Evolutionary conservation across 2,888 invertebrate species (phyloP).

Genomic region (Anthrax anthrax): DNA sequence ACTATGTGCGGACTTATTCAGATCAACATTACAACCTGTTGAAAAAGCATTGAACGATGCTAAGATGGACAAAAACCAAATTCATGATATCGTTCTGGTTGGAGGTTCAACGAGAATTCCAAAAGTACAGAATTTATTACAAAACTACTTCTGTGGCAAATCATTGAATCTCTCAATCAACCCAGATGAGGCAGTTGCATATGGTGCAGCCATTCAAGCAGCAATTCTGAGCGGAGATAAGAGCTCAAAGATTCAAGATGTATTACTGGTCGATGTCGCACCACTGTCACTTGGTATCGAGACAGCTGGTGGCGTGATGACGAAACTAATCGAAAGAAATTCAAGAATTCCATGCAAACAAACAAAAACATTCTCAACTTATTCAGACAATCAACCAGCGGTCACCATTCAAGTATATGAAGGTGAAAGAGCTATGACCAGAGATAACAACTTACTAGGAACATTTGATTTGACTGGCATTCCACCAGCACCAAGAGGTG

Average conservation of each 20-base stretch:
- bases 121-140: conserved; percentile 53
- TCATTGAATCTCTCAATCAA: conserved; percentile 54
- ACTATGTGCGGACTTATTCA: conserved; percentile 51
- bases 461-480: conserved; percentile 90
- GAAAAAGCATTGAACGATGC: conserved; percentile 61
- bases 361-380: conserved; percentile 57
- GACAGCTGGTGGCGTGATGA: conserved; percentile 60
- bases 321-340: conserved; percentile 54
- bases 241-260: conserved; percentile 54
- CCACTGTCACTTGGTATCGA: conserved; percentile 49
- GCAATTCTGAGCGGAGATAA: conserved; percentile 50
- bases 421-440: conserved; percentile 74
- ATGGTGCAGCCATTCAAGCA: conserved; percentile 55
- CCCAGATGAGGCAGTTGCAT: conserved; percentile 63
- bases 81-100: conserved; percentile 63
- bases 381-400: conserved; percentile 60
- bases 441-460: conserved; percentile 81
- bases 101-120: conserved; percentile 65
- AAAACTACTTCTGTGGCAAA: conserved; percentile 58
- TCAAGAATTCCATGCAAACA: conserved; percentile 52
- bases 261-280: conserved; percentile 48
- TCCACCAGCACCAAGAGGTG: conserved; percentile 76
- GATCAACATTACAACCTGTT: conserved; percentile 54
- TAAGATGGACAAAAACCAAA: conserved; percentile 54
- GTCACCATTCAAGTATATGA: conserved; percentile 56